These are phyloP conservation scores for Aegithalos caudatus DNA, from an alignment of 2,113 vertebrate species.

Conservation along the genomic window DNA sequence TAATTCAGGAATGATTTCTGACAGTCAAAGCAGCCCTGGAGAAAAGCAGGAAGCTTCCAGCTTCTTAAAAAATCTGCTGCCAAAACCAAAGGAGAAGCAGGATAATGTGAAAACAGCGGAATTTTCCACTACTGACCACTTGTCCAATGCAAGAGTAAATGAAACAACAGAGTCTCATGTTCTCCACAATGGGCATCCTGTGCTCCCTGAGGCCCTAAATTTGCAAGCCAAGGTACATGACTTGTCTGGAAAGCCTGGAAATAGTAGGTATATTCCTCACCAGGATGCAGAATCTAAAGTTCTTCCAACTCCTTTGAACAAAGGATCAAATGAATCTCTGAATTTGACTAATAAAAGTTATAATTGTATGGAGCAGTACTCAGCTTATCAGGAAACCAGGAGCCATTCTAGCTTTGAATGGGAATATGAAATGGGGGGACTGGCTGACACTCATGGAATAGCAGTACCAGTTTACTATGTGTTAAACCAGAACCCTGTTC, in stretches of 20 bases:
- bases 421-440: constrained; percentile 53
- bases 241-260: constrained; percentile 41
- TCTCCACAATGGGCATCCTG: not conserved
- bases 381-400: constrained; percentile 58
- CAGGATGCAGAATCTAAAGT: not conserved
- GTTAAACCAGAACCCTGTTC: constrained; percentile 62
- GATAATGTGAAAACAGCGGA: constrained; percentile 14
- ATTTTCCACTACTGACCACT: not conserved
- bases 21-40: not conserved
- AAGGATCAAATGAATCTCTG: constrained; percentile 43
- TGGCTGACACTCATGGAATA: not conserved
- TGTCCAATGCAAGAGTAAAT: not conserved
- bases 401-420: constrained; percentile 63
- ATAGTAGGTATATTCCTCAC: not conserved
- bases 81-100: constrained; percentile 50
- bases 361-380: not conserved
- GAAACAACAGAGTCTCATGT: not conserved
- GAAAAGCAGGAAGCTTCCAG: constrained; percentile 45
- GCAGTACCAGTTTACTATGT: constrained; percentile 54
- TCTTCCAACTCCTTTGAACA: not conserved
- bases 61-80: constrained; percentile 47
- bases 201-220: not conserved
- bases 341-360: constrained; percentile 20
- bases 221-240: constrained; percentile 26
- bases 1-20: not conserved